phyloP scores from a whole-genome alignment of 2,797 vertebrate genomes.

The Fringilla coelebs region DNA sequence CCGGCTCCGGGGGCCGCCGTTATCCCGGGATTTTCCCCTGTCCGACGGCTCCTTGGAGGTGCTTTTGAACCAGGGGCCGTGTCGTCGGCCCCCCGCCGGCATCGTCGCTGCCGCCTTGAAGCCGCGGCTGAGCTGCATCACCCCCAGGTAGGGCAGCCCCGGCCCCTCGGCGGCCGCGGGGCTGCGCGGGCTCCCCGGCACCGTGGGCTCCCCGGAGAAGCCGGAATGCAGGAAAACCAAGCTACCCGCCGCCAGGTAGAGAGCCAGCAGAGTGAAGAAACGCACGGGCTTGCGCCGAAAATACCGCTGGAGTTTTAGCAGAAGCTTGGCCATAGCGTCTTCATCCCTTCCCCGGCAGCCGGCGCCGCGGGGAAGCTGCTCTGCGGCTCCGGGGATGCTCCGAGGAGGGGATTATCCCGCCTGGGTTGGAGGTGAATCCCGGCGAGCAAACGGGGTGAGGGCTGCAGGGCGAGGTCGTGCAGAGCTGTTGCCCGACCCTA shows the following conservation, averaged over 20 bases:
- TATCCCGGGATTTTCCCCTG: constrained; percentile 73
- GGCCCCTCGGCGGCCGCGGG: constrained; percentile 48
- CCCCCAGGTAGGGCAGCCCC: constrained; percentile 72
- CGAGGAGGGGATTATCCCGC: accelerated
- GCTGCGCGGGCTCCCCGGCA: constrained; percentile 50
- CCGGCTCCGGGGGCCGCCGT: constrained; percentile 79
- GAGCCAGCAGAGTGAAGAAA: constrained; percentile 91
- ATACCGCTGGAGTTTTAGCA: constrained; percentile 92
- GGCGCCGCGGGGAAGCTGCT: background rate
- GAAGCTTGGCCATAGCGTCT: constrained; percentile 88
- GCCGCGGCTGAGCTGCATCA: constrained; percentile 75
- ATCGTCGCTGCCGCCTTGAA: constrained; percentile 72
- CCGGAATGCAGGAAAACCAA: constrained; percentile 91
- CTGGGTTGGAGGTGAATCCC: background rate
- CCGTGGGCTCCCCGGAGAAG: constrained; percentile 77
- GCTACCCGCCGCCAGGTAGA: constrained; percentile 93
- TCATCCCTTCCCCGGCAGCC: constrained; percentile 69
- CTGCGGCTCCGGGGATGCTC: background rate
- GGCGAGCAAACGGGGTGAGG: accelerated
- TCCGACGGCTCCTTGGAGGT: constrained; percentile 66
- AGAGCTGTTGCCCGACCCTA: background rate
- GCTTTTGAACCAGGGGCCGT: constrained; percentile 84
- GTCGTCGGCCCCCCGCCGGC: constrained; percentile 72
- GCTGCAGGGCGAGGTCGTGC: background rate
- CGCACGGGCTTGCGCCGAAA: constrained; percentile 90